Evolutionary conservation across 2,888 invertebrate species (phyloP).

Genomic region (Drosophila putrida): DNA sequence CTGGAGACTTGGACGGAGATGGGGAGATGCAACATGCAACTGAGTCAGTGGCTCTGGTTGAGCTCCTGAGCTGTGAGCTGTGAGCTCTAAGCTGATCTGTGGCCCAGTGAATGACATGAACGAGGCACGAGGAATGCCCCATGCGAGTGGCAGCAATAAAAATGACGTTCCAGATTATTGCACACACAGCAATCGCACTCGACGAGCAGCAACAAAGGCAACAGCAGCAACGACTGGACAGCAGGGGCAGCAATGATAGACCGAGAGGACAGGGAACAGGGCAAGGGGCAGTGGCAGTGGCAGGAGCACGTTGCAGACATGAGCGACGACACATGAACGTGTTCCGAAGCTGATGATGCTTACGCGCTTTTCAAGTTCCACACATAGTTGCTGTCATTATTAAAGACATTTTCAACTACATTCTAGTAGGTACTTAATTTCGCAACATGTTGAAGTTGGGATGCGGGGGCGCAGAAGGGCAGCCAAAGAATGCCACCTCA

Average conservation of each 20-base stretch:
- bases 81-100: conserved; percentile 20
- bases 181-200: conserved; percentile 34
- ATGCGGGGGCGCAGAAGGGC: conserved; percentile 12
- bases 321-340: conserved; percentile 71
- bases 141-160: conserved; percentile 76
- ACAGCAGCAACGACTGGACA: conserved; percentile 21
- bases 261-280: not conserved
- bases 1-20: conserved; percentile 1
- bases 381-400: conserved; percentile 81
- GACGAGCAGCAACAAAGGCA: conserved; percentile 24
- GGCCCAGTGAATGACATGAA: conserved; percentile 17
- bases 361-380: conserved; percentile 81
- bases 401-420: conserved; percentile 82
- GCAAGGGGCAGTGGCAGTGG: not conserved
- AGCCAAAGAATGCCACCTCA: conserved; percentile 64
- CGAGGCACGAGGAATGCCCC: conserved; percentile 69
- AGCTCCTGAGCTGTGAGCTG: conserved; percentile 11
- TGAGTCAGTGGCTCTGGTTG: conserved; percentile 42
- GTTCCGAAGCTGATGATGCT: conserved; percentile 74
- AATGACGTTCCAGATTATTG: conserved; percentile 80
- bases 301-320: conserved; percentile 33
- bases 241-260: no score
- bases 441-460: conserved; percentile 24
- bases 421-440: conserved; percentile 81
- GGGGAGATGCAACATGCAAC: conserved; percentile 2